Evolutionary conservation across 2,888 invertebrate species (phyloP).

Genomic region (Hypolimnas misippus): DNA sequence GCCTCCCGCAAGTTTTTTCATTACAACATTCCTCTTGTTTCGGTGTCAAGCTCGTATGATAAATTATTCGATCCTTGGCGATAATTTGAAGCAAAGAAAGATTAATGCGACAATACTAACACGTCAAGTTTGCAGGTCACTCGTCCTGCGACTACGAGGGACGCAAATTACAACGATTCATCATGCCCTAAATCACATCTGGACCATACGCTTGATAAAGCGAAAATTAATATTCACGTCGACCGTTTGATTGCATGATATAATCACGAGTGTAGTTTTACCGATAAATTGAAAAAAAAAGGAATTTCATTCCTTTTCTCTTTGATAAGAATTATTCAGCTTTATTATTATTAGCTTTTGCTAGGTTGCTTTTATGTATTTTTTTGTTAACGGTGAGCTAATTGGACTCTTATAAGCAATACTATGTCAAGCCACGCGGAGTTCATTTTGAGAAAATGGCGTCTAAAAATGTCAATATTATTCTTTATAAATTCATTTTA

Average conservation of each 20-base stretch:
- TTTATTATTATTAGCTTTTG: too few species aligned
- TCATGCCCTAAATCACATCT: slow-evolving; percentile 48
- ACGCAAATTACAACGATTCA: slow-evolving; percentile 49
- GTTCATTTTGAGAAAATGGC: too few species aligned
- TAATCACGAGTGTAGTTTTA: not conserved
- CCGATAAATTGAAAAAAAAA: not conserved
- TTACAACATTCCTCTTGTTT: slow-evolving; percentile 17
- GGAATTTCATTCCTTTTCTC: not conserved
- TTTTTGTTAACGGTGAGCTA: too few species aligned
- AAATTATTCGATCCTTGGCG: slow-evolving; percentile 21
- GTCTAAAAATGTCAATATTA: too few species aligned
- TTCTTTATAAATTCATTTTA: too few species aligned
- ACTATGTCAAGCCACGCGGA: too few species aligned
- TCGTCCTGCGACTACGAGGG: slow-evolving; percentile 39
- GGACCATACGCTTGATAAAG: slow-evolving; percentile 27
- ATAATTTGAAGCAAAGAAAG: slow-evolving; percentile 36
- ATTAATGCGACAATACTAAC: slow-evolving; percentile 38
- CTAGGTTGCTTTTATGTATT: too few species aligned
- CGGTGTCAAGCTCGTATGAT: slow-evolving; percentile 22
- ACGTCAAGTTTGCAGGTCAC: slow-evolving; percentile 39
- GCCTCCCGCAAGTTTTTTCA: slow-evolving; percentile 12
- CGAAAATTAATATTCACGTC: slow-evolving; percentile 20
- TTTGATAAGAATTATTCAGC: too few species aligned
- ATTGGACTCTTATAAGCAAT: too few species aligned
- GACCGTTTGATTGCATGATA: slow-evolving; percentile 1